Evolutionary conservation across 2,113 vertebrate genomes (phyloP), one percentile per base, ranked within the genome.

Genomic region (Ceyx melanurus): DNA sequence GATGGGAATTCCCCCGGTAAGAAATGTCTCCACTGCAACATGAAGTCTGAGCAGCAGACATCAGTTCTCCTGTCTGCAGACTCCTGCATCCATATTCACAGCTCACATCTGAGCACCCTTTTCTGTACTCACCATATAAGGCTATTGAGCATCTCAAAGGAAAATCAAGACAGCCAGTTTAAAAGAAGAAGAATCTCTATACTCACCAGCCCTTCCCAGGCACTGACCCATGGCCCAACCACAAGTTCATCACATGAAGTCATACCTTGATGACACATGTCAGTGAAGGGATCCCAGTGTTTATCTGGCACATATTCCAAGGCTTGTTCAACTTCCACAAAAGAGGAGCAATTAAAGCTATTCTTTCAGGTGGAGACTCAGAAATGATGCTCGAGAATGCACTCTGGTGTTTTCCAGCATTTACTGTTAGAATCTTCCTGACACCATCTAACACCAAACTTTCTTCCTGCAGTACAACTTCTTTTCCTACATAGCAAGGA

Each of bases 201-300:
- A 57, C 28, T 71, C 28, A 51, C 14, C 22, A 82, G 50, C 29
- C 37, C 77, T 56, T 45, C 60, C 40, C 54, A 61, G 17, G 23
- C 28, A 70, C 26, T 2, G 7, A 40, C 19, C 26, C 42, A 15
- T 4, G 33, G 19, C 17, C 40, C 61, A 50, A 7, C 13, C 48
- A 18, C 0, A 0, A 46, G 20, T 16, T 54, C 56, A 23, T 33
- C 12, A 3, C 11, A 48, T 2, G n/a, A 57, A 73, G 68, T 54
- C 8, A 20, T 7, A 31, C 9, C 17, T 28, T 53, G 17, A 53
- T 74, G 68, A 16, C 18, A 33, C 10, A 45, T 10, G 37, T 37
- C 13, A 54, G 16, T 12, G 22, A 56, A 60, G 25, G 14, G 15
- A 40, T 40, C 23, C 14, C 45, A 54, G 19, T 3, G 53, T 29